Conservation (phyloP, 2,797 vertebrate genomes). For the Yasuhikotakia modesta region DNA sequence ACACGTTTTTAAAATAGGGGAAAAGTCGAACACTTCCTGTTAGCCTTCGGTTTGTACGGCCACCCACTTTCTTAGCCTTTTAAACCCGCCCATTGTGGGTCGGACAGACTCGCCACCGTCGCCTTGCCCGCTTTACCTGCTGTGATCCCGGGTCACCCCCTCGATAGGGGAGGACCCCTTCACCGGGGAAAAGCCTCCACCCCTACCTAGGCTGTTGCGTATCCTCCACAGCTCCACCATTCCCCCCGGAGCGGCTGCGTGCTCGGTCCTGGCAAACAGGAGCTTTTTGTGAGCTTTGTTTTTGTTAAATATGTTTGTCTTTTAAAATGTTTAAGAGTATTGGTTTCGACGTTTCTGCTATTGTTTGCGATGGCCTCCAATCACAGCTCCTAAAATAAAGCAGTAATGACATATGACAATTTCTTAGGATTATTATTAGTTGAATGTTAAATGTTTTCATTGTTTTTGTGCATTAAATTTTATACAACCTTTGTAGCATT, state of each 20-base stretch:
- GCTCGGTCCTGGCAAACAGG: background rate
- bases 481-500: too few relatives aligned
- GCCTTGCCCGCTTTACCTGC: conserved; percentile 85
- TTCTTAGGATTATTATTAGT: too few relatives aligned
- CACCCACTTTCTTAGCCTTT: conserved; percentile 88
- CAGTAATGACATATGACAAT: background rate
- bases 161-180: too few relatives aligned
- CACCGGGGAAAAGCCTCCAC: conserved; percentile 29
- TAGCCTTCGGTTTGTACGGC: conserved; percentile 92
- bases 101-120: conserved; percentile 92
- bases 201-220: conserved; percentile 25
- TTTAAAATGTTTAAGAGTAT: background rate
- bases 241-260: conserved; percentile 2
- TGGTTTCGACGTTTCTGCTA: background rate
- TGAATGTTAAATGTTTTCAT: too few relatives aligned
- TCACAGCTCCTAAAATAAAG: background rate
- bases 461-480: too few relatives aligned
- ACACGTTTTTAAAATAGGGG: conserved; percentile 81
- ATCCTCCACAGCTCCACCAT: conserved; percentile 26
- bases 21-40: conserved; percentile 88
- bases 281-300: conserved; percentile 28
- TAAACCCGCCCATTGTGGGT: conserved; percentile 96
- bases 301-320: background rate
- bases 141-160: conserved; percentile 88
- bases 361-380: background rate